A percentile compares a stretch with the other conserved stretches of the same genome.
These are phyloP conservation scores for Malurus leucopterus DNA, from an alignment of 2,797 vertebrate species.

Conservation along the genomic window DNA sequence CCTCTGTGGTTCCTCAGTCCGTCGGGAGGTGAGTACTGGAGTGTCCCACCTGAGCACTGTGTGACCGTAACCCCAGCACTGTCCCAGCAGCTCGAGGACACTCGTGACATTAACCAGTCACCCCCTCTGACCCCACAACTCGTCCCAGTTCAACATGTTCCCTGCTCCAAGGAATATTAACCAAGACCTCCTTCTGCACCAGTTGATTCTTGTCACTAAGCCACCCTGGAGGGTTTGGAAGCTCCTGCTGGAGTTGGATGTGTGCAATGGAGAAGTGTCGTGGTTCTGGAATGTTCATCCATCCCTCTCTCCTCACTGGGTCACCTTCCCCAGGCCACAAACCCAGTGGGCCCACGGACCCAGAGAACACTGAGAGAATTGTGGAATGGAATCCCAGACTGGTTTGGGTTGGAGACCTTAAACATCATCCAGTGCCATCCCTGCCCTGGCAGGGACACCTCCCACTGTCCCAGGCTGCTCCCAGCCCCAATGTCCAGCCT, in stretches of 20 bases:
- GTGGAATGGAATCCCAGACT: neutral
- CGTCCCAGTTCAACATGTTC: neutral
- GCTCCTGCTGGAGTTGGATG: neutral
- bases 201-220: neutral
- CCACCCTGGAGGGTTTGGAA: fast-evolving
- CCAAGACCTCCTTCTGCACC: neutral
- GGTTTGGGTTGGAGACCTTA: neutral
- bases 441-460: neutral
- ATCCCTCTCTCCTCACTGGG: fast-evolving
- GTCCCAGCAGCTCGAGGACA: neutral
- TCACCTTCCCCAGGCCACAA: neutral
- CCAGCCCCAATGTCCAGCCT: neutral
- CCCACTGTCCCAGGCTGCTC: neutral
- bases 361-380: neutral
- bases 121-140: neutral
- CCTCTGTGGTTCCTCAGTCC: neutral
- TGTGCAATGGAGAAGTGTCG: fast-evolving
- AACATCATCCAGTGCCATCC: fast-evolving
- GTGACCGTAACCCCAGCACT: neutral
- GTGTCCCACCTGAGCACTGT: neutral
- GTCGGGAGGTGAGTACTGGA: constrained; percentile 30
- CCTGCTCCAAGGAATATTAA: neutral
- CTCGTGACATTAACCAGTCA: neutral
- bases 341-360: neutral
- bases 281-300: neutral